Evolutionary conservation across 2,113 vertebrate genomes (phyloP), one percentile per base, ranked within the genome.

Genomic region (Hippoglossus stenolepis): DNA sequence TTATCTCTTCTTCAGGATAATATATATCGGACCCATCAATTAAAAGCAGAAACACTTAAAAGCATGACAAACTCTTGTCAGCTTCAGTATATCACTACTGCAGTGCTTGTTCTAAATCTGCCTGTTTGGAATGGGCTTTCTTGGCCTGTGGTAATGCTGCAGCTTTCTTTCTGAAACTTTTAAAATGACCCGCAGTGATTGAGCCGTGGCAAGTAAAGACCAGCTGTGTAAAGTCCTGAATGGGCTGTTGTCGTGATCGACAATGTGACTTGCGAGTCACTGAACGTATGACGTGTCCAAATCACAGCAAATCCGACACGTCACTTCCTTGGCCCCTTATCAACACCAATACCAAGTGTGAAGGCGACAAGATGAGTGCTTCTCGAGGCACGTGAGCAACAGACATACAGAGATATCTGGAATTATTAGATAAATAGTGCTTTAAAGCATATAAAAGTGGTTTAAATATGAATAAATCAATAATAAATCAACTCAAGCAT

Each of bases 21-120:
- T 82, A 65, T 78, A 81, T 85, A 82, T 73, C 81, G 72, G 71
- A 73, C 35, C 31, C 73, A 70, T 78, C 62, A 60, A 61, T 65
- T 70, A 72, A 66, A 4, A 75, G 74, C 54, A 65, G 23, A 83
- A 40, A 61, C 64, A 67, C 40, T 79, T 56, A 80, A 38, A 47
- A 21, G 26, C 60, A 23, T 83, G 80, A 23, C 23, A 73, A 21
- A 40, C 69, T 63, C 23, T 9, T 26, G 61, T 35, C 56, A 70
- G 64, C 67, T 71, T 38, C 15, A 60, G 66, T 74, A 73, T 77
- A 68, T 74, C 61, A 59, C 20, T 7, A 6, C 5, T 18, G 47
- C 15, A 18, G 47, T 51, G 47, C 47, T 17, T 18, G 47, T 5
- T 51, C 14, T 49, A 17, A 49, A 49, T 49, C 47, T 51, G 47